These are phyloP conservation scores for Ornithoptera priamus DNA, from an alignment of 2,888 invertebrate genomes.

Conservation along the genomic window DNA sequence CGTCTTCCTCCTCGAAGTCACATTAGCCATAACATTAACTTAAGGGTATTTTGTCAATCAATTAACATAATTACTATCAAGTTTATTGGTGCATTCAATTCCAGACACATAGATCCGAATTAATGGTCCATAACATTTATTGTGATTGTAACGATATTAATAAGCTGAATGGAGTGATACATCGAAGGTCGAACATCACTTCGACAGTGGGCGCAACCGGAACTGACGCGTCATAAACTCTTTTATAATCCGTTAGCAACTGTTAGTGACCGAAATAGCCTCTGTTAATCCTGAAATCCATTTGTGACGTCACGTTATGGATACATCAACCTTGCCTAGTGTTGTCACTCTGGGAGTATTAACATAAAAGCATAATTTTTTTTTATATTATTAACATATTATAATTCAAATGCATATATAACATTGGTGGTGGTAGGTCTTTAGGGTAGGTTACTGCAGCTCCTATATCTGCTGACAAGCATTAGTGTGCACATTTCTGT, in stretches of 20 bases:
- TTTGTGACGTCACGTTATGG: slow-evolving; percentile 10
- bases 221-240: slow-evolving; percentile 33
- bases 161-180: slow-evolving; percentile 14
- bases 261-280: slow-evolving; percentile 23
- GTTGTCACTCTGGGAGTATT: no score
- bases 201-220: slow-evolving; percentile 27
- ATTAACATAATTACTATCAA: slow-evolving; percentile 8
- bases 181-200: slow-evolving; percentile 9
- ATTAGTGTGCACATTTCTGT: no score
- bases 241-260: slow-evolving; percentile 27
- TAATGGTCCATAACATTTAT: slow-evolving; percentile 14
- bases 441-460: no score
- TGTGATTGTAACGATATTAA: slow-evolving; percentile 5
- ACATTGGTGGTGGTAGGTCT: no score
- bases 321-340: neutral
- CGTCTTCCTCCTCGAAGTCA: no score
- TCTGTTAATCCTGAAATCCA: slow-evolving; percentile 11
- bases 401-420: no score
- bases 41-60: slow-evolving; percentile 7
- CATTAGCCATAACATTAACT: neutral
- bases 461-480: no score
- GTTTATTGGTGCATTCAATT: slow-evolving; percentile 4
- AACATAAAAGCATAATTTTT: no score
- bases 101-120: slow-evolving; percentile 1
- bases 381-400: no score